A percentile compares a stretch with the other conserved stretches of the same genome.
These are phyloP conservation scores for Drosophila watanabei DNA, from an alignment of 1,140 invertebrate species.

Conservation along the genomic window DNA sequence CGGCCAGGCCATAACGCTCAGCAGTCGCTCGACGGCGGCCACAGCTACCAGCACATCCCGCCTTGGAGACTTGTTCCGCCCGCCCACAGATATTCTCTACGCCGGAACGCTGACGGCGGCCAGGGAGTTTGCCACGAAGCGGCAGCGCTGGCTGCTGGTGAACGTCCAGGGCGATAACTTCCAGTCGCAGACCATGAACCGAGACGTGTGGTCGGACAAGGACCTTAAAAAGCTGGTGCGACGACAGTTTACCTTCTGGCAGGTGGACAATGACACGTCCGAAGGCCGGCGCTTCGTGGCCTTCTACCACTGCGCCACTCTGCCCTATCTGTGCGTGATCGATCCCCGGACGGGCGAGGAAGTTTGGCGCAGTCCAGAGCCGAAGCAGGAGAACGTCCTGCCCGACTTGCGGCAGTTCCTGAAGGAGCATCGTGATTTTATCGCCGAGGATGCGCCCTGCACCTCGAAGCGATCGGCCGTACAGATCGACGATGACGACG, in stretches of 20 bases:
- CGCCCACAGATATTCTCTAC: constrained; percentile 91
- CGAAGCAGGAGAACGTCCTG: constrained; percentile 68
- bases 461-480: constrained; percentile 67
- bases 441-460: constrained; percentile 60
- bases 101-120: constrained; percentile 90
- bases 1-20: constrained; percentile 51
- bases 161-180: constrained; percentile 94
- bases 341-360: constrained; percentile 92
- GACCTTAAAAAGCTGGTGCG: constrained; percentile 89
- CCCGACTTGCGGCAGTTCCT: constrained; percentile 71
- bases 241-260: constrained; percentile 93
- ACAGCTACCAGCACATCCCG: constrained; percentile 81
- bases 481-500: constrained; percentile 54
- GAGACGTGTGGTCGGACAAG: constrained; percentile 91
- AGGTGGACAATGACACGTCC: constrained; percentile 90
- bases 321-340: constrained; percentile 91
- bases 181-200: constrained; percentile 90
- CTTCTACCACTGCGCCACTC: constrained; percentile 90
- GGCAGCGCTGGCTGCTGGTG: constrained; percentile 91
- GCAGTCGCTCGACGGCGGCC: constrained; percentile 37
- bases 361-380: constrained; percentile 74
- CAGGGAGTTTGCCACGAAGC: constrained; percentile 87
- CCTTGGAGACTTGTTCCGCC: constrained; percentile 91
- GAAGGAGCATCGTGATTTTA: constrained; percentile 72
- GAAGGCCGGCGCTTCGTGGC: constrained; percentile 90